phyloP scores from a whole-genome alignment of 2,113 vertebrate species.

The Pomatorhinus ruficollis region DNA sequence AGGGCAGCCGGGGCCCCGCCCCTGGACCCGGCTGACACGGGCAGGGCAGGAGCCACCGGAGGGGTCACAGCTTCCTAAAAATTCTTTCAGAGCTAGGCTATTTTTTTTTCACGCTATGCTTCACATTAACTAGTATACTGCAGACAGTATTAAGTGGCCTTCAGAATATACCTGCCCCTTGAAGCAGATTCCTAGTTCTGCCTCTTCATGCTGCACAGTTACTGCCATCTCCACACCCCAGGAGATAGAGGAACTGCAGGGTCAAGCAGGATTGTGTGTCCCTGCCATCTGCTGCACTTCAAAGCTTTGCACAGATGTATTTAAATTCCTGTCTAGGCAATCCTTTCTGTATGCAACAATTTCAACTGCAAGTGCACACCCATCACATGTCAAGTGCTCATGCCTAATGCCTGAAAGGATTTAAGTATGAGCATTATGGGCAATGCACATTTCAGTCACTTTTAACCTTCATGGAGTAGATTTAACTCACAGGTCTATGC shows the following conservation, averaged over 20 bases:
- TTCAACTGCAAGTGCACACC: not conserved
- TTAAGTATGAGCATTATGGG: not conserved
- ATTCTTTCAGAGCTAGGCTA: fast-evolving
- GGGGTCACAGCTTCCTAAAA: not conserved
- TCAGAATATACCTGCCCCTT: not conserved
- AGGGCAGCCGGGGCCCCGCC: not conserved
- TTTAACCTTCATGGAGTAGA: not conserved
- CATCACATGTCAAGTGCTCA: fast-evolving
- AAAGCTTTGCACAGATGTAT: not conserved
- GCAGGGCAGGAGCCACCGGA: too few species aligned
- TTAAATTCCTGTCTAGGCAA: not conserved
- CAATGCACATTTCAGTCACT: not conserved
- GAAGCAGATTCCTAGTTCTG: fast-evolving
- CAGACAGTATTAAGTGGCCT: not conserved
- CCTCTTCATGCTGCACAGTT: not conserved
- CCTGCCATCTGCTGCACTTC: not conserved
- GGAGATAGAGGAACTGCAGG: not conserved
- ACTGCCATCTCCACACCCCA: fast-evolving
- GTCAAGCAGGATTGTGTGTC: fast-evolving
- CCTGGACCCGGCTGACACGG: fast-evolving
- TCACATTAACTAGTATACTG: not conserved
- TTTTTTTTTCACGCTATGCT: not conserved
- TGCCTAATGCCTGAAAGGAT: not conserved
- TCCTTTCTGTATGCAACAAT: not conserved
- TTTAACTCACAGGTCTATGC: not conserved